Evolutionary conservation across 2,888 invertebrate genomes (phyloP).

Genomic region (Apoderus coryli): DNA sequence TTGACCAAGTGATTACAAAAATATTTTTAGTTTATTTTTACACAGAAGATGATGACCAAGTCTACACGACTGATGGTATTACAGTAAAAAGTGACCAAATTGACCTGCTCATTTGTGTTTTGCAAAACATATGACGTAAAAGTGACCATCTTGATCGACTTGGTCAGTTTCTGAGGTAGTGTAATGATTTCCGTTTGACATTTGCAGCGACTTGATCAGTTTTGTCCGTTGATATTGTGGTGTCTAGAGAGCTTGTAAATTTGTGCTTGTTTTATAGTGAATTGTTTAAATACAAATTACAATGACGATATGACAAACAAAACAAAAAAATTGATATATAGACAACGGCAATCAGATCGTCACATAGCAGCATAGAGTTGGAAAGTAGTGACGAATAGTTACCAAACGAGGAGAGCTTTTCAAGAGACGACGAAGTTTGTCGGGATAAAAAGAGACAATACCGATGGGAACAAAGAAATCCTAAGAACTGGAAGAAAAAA

Average conservation of each 20-base stretch:
- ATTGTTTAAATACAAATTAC: not conserved
- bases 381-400: conserved; percentile 9
- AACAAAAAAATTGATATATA: conserved; percentile 1
- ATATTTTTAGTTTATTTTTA: no score
- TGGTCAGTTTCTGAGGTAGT: conserved; percentile 7
- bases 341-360: not conserved
- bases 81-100: conserved; percentile 5
- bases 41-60: no score
- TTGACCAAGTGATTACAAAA: no score
- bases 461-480: conserved; percentile 7
- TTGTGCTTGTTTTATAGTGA: not conserved
- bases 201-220: conserved; percentile 4
- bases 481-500: conserved; percentile 8
- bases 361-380: not conserved
- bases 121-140: conserved; percentile 1
- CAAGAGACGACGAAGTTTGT: conserved; percentile 2
- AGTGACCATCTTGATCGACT: conserved; percentile 7
- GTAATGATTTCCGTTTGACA: not conserved
- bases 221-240: conserved; percentile 2
- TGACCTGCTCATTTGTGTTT: not conserved
- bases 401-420: conserved; percentile 4
- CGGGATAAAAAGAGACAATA: conserved; percentile 5
- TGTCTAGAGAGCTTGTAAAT: not conserved
- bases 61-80: no score
- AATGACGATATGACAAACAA: conserved; percentile 3